Evolutionary conservation across 2,113 vertebrate species (phyloP).

Genomic region (Equus przewalskii): DNA sequence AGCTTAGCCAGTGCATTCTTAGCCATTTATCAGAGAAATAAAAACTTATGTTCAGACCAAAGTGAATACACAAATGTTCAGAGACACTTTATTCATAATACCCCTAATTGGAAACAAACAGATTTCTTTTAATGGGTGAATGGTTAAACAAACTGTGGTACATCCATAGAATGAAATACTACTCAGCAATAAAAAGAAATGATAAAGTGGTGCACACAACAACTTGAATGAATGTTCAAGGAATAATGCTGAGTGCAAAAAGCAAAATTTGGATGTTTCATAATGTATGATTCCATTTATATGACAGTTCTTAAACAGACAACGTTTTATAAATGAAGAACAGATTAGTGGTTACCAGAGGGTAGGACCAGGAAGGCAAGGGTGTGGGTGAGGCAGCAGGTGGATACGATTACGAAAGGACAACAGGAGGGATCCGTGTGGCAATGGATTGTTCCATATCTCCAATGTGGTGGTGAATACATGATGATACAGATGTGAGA

Average conservation of each 20-base stretch:
- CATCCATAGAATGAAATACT: background rate
- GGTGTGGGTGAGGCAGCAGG: background rate
- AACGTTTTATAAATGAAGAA: background rate
- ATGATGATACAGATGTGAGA: background rate
- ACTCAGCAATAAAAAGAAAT: background rate
- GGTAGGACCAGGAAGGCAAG: background rate
- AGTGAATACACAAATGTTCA: background rate
- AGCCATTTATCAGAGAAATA: background rate
- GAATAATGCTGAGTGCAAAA: background rate
- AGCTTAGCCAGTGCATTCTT: background rate
- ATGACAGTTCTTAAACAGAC: background rate
- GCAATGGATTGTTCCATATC: background rate
- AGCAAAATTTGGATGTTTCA: background rate
- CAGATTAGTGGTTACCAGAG: background rate
- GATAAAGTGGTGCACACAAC: background rate
- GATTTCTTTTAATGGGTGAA: background rate
- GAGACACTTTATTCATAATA: background rate
- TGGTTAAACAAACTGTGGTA: background rate
- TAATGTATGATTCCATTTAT: background rate
- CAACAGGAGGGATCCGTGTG: background rate
- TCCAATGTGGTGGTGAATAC: background rate
- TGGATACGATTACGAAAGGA: background rate
- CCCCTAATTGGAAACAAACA: background rate
- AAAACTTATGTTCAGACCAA: background rate
- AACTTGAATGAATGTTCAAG: background rate